Evolutionary conservation across 2,113 vertebrate species (phyloP).

Genomic region (Zosterops pallidus): DNA sequence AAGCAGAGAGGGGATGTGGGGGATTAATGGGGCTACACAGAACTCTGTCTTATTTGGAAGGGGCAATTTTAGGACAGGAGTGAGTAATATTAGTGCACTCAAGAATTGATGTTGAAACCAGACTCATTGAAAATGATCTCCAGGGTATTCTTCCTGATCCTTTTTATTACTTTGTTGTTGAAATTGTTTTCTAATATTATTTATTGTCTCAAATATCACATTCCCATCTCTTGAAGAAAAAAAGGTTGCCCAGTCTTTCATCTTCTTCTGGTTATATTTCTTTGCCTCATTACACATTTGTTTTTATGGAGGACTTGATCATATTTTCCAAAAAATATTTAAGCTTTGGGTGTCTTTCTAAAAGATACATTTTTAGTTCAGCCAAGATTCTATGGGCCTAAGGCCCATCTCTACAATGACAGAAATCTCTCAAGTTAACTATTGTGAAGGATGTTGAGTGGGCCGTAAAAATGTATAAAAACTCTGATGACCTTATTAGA

Average conservation of each 20-base stretch:
- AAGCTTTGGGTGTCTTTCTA: constrained; percentile 30
- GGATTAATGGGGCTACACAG: background rate
- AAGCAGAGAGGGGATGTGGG: background rate
- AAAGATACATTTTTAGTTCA: constrained; percentile 27
- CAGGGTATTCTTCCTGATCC: background rate
- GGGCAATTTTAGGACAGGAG: background rate
- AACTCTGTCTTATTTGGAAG: background rate
- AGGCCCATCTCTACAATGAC: constrained; percentile 10
- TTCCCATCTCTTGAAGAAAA: constrained; percentile 25
- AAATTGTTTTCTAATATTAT: constrained; percentile 52
- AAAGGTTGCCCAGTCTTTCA: constrained; percentile 40
- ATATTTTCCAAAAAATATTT: constrained; percentile 52
- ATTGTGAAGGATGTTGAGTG: background rate
- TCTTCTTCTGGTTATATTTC: constrained; percentile 32
- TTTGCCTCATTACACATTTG: constrained; percentile 29
- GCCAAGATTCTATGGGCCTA: constrained; percentile 36
- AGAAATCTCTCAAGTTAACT: constrained; percentile 41
- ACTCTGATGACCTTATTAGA: background rate
- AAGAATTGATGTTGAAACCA: constrained; percentile 35
- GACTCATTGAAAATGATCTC: background rate
- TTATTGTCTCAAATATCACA: constrained; percentile 35
- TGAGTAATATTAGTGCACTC: background rate
- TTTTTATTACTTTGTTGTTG: constrained; percentile 40
- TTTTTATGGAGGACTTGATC: constrained; percentile 49
- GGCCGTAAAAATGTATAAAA: background rate